Evolutionary conservation across 2,797 vertebrate genomes (phyloP), one percentile per base, ranked within the genome.

Genomic region (Esox lucius): DNA sequence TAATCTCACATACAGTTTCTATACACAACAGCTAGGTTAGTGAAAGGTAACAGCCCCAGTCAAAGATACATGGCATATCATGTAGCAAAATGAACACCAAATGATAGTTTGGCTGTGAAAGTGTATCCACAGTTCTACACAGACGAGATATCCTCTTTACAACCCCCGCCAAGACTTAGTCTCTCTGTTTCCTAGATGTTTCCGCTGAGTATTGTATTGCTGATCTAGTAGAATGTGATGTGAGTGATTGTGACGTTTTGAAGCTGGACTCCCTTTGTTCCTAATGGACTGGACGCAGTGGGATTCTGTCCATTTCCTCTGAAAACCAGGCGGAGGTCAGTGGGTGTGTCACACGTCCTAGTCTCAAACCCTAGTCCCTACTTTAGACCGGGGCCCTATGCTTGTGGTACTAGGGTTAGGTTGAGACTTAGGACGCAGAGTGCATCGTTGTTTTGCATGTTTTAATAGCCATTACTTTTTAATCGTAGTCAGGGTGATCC

Each of bases 401-500:
- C 7, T 7, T 56, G 51, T n/a, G 16, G 17, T 22, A 8, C 17
- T 53, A 53, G 53, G 19, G n/a, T 56, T 56, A 22, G 19, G 51
- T 17, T 19, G 19, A 5, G 5, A 22, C n/a, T 56, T 56, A n/a
- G 51, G 51, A 56, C 2, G 0, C 1, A n/a, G 19, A 3, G 6
- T 8, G 7, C 3, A 8, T 1, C 7, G 7, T 56, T 33, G 28
- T 84, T 88, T 83, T 85, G 75, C 85, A 85, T 68, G 76, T 86
- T 82, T 83, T 82, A 88, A 88, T 84, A 72, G 78, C n/a, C 77
- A 77, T 86, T 74, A 87, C 80, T 90, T 88, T 86, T 89, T 86
- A 0, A 17, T 49, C 70, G 73, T 70, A 51, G 42, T 77, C 62
- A 28, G 22, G 15, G 72, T 81, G 53, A 69, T 59, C 56, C 56